phyloP scores from a whole-genome alignment of 2,888 invertebrate species.

The Dryocosmus kuriphilus region DNA sequence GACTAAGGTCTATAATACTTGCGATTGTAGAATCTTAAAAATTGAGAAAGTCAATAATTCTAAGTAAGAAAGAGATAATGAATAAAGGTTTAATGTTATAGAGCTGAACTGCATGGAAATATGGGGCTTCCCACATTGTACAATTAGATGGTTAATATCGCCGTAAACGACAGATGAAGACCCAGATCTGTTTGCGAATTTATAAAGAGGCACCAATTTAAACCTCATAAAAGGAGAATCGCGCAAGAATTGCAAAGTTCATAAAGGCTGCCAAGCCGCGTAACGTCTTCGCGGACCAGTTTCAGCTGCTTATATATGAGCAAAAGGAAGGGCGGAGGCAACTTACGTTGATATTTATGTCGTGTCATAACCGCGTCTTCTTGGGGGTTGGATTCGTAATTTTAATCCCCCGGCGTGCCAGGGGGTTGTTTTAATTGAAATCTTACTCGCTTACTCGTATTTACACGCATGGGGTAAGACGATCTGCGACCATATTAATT shows the following conservation, averaged over 20 bases:
- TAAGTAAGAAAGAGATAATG: background rate
- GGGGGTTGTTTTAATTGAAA: conserved; percentile 75
- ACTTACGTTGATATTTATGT: conserved; percentile 78
- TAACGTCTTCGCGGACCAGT: conserved; percentile 54
- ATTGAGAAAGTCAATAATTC: background rate
- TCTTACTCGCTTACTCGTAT: conserved; percentile 70
- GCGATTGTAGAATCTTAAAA: background rate
- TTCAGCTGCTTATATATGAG: conserved; percentile 51
- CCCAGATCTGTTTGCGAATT: conserved; percentile 3
- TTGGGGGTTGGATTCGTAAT: conserved; percentile 74
- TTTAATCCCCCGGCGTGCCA: conserved; percentile 72
- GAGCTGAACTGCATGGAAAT: background rate
- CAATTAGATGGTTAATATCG: conserved; percentile 26
- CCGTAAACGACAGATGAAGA: background rate
- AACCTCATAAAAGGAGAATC: conserved; percentile 57
- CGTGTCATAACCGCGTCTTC: conserved; percentile 76
- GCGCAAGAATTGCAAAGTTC: conserved; percentile 58
- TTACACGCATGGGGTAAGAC: conserved; percentile 53
- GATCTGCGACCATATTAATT: conserved; percentile 15
- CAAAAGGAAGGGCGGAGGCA: conserved; percentile 60
- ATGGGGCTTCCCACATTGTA: background rate
- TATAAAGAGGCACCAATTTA: conserved; percentile 54
- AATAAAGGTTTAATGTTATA: background rate
- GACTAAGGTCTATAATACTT: background rate
- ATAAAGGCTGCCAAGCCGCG: conserved; percentile 55